These are phyloP conservation scores for Thymelicus sylvestris DNA, from an alignment of 2,888 invertebrate species.

Conservation along the genomic window DNA sequence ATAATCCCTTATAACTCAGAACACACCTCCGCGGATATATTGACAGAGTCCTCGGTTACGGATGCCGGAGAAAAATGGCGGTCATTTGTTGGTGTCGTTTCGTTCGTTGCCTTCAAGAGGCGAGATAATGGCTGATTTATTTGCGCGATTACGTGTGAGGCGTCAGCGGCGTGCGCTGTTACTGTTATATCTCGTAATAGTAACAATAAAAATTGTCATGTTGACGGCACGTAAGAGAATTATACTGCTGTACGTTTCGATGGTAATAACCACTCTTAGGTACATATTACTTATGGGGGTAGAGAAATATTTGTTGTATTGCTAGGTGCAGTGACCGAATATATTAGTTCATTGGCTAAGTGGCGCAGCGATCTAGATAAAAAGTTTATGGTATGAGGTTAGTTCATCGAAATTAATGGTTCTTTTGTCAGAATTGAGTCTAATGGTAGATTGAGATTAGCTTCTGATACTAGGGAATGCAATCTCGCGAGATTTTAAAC, in stretches of 20 bases:
- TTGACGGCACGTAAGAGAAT: background rate
- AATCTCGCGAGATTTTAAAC: too few relatives aligned
- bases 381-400: too few relatives aligned
- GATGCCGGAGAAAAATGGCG: constrained; percentile 80
- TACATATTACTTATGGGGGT: too few relatives aligned
- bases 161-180: constrained; percentile 41
- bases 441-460: too few relatives aligned
- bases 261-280: background rate
- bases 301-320: too few relatives aligned
- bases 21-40: constrained; percentile 65
- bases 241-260: background rate
- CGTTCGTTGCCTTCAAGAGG: constrained; percentile 81
- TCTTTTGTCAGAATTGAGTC: too few relatives aligned
- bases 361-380: too few relatives aligned
- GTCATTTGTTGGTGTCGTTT: constrained; percentile 83
- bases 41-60: constrained; percentile 82
- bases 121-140: constrained; percentile 83
- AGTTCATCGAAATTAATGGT: too few relatives aligned
- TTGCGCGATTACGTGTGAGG: constrained; percentile 72
- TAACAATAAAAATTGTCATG: constrained; percentile 9
- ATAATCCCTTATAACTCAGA: constrained; percentile 41
- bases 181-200: constrained; percentile 34
- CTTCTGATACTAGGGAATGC: too few relatives aligned
- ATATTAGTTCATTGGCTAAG: too few relatives aligned
- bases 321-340: too few relatives aligned